Evolutionary conservation across 2,797 vertebrate species (phyloP), one percentile per base, ranked within the genome.

Genomic region (Manis javanica): DNA sequence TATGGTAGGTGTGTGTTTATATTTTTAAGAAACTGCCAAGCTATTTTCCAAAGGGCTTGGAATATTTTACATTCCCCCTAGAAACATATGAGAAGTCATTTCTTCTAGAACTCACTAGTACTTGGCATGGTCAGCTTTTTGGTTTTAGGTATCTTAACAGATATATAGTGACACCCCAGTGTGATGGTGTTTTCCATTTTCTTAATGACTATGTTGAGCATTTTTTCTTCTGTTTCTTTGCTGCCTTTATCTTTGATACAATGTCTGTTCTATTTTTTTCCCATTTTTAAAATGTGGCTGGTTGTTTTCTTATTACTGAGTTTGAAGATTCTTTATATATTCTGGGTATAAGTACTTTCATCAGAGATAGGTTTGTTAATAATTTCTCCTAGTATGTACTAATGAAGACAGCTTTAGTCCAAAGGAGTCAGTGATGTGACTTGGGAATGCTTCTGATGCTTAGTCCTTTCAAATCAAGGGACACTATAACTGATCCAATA

Each of bases 11-110:
- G 7, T 9, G 5, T 69, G 19, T 37, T 57, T 81, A 64, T 71
- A 53, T 82, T 53, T 63, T 77, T 61, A 66, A 83, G 59, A 66
- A 79, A 90, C 81, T 84, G 29, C 23, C 49, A 86, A 75, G 8
- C 13, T 83, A 59, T 88, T 93, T 96, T 91, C 79, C 59, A 79
- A 75, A 87, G 64, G 61, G 10, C 63, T 49, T 74, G 24, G 64
- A 74, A 5, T 12, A 42, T 93, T 86, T 78, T 23, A 51, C 4
- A 55, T 77, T 79, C 7, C 31, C 24, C 21, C 42, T 34, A 46
- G 19, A 75, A 83, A 24, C 24, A 9, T 69, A n/a, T 24, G 16
- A 77, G 57, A 59, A 46, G 64, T 84, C 34, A 8, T 0, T 72
- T 96, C 23, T 14, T 87, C 55, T 74, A 7, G 13, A 34, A 19